These are phyloP conservation scores for Halisarca cf. caerulea DNA, from an alignment of 37 sponge, comb jelly and placozoan genomes.

Conservation along the genomic window DNA sequence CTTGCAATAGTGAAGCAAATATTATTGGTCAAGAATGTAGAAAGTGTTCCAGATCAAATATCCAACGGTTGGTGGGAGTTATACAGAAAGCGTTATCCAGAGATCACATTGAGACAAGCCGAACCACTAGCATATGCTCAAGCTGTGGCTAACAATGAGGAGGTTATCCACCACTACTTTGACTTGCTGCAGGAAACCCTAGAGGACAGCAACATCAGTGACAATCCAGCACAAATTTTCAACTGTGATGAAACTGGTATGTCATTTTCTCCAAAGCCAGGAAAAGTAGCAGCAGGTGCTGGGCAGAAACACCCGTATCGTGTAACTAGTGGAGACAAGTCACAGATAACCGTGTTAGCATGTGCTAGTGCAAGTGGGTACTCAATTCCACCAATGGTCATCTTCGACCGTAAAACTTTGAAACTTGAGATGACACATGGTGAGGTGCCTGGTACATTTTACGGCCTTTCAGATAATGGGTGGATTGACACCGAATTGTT, in stretches of 20 bases:
- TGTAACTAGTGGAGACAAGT: no score
- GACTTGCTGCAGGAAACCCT: no score
- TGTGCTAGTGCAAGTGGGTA: constrained; percentile 60
- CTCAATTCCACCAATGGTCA: constrained; percentile 54
- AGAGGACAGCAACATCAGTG: no score
- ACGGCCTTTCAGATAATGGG: constrained; percentile 40
- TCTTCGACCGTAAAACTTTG: constrained; percentile 39
- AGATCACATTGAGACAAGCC: no score
- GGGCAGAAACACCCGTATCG: constrained; percentile 20
- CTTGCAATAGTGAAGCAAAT: no score
- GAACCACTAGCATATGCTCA: no score
- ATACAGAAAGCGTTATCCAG: no score
- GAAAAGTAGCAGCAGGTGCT: constrained; percentile 9
- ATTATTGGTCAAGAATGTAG: no score
- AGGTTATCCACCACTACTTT: constrained; percentile 7
- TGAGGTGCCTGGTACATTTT: constrained; percentile 52
- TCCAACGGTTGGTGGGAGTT: no score
- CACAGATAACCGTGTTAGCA: constrained; percentile 51
- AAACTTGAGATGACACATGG: constrained; percentile 23
- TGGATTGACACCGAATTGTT: constrained; percentile 49
- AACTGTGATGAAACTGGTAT: constrained; percentile 38
- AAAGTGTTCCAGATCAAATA: no score
- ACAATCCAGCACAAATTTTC: no score
- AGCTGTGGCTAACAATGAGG: no score
- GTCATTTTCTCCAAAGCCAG: constrained; percentile 16